Percentiles rank a stretch among this genome's conserved stretches.
phyloP scores from a whole-genome alignment of 2,888 invertebrate genomes.

The Chrysina gloriosa region DNA sequence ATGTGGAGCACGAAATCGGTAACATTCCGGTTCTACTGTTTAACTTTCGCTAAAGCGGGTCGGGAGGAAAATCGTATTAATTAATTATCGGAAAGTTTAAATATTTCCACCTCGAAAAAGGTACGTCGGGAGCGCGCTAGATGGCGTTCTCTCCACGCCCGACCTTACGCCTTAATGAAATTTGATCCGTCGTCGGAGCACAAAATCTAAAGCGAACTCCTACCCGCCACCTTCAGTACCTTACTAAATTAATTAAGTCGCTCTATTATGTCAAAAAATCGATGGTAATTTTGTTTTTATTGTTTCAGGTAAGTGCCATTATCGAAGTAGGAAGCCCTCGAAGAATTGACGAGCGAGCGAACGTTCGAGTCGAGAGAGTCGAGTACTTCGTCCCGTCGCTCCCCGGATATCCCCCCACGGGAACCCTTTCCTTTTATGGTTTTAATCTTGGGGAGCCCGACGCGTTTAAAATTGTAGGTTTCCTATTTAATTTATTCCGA shows the following conservation, averaged over 20 bases:
- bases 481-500: conserved; percentile 60
- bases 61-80: conserved; percentile 2
- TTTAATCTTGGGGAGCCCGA: conserved; percentile 47
- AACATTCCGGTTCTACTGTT: conserved; percentile 1
- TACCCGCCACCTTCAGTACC: background rate
- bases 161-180: conserved; percentile 2
- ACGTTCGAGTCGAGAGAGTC: background rate
- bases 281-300: conserved; percentile 44
- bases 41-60: background rate
- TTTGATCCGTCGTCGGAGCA: conserved; percentile 10
- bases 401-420: background rate
- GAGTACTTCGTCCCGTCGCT: background rate
- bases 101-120: conserved; percentile 15
- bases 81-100: conserved; percentile 32
- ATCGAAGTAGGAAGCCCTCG: conserved; percentile 30
- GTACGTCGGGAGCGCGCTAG: background rate
- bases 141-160: background rate
- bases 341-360: conserved; percentile 29
- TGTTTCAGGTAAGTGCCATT: conserved; percentile 45
- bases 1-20: conserved; percentile 23
- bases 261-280: conserved; percentile 37
- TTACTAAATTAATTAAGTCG: conserved; percentile 25
- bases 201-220: conserved; percentile 21
- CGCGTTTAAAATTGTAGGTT: conserved; percentile 51
- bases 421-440: conserved; percentile 40